Conservation (phyloP, 2,797 vertebrate genomes). For the Melanotaenia trifasciata region DNA sequence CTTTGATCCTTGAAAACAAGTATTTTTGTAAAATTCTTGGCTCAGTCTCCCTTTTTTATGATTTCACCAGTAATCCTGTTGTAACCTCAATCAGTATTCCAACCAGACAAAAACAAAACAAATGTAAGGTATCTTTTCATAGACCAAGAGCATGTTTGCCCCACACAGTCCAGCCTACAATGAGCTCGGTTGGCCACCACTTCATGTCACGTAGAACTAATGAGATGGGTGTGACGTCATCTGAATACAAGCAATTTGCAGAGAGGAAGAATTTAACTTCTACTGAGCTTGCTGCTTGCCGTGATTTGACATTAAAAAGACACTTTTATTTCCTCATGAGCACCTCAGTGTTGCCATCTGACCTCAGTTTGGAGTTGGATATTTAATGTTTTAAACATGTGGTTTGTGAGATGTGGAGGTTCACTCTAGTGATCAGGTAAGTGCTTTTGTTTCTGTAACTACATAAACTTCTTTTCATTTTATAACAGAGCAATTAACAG, state of each 20-base stretch:
- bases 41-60: too few species aligned
- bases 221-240: too few species aligned
- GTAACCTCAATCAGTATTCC: too few species aligned
- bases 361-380: not conserved
- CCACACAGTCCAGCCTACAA: too few species aligned
- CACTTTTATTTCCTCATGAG: not conserved
- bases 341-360: not conserved
- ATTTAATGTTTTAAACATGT: not conserved
- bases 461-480: not conserved
- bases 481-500: not conserved
- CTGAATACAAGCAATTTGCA: not conserved
- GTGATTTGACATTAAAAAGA: not conserved
- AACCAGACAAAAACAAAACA: too few species aligned
- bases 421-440: slow-evolving; percentile 28
- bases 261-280: not conserved
- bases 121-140: too few species aligned
- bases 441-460: slow-evolving; percentile 54
- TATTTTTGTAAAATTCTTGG: too few species aligned
- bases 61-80: too few species aligned
- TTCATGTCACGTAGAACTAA: too few species aligned
- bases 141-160: too few species aligned
- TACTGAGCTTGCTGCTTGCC: not conserved
- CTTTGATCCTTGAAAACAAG: too few species aligned
- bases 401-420: slow-evolving; percentile 67
- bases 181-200: too few species aligned